A percentile compares a stretch with the other conserved stretches of the same genome.
phyloP scores from a whole-genome alignment of 1,140 invertebrate genomes.

The Diachasma alloeum region DNA sequence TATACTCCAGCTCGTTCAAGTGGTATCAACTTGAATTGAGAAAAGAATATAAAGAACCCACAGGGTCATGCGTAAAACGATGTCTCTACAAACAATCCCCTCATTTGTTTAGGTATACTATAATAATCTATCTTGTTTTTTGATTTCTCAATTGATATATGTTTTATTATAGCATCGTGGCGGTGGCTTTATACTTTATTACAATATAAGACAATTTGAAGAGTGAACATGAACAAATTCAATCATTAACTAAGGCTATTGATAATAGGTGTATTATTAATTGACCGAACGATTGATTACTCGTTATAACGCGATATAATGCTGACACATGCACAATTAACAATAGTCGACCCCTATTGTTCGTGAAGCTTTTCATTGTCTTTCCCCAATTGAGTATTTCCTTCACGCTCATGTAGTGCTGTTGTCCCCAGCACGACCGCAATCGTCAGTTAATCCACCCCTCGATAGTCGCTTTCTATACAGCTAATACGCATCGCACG shows the following conservation, averaged over 20 bases:
- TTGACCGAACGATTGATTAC: conserved; percentile 39
- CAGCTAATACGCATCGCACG: conserved; percentile 16
- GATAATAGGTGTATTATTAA: background rate
- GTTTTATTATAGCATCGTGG: conserved; percentile 6
- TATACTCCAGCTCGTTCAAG: conserved; percentile 61
- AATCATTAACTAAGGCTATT: no score
- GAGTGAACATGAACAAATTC: no score
- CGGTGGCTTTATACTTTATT: no score
- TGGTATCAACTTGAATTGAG: conserved; percentile 62
- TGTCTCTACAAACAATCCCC: conserved; percentile 64
- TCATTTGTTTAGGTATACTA: conserved; percentile 63
- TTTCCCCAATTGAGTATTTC: conserved; percentile 15
- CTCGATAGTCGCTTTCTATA: background rate
- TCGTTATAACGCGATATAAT: conserved; percentile 48
- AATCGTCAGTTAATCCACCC: conserved; percentile 14
- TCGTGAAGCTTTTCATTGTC: conserved; percentile 22
- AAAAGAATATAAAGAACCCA: conserved; percentile 64
- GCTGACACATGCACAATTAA: conserved; percentile 28
- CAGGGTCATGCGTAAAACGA: conserved; percentile 65
- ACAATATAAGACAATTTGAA: no score
- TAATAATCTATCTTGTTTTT: conserved; percentile 52
- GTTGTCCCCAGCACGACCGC: conserved; percentile 1
- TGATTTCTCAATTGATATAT: background rate
- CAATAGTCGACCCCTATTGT: conserved; percentile 6
- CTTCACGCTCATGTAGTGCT: conserved; percentile 20